These are phyloP conservation scores for Dryas iulia DNA, from an alignment of 1,140 invertebrate genomes.

Conservation along the genomic window DNA sequence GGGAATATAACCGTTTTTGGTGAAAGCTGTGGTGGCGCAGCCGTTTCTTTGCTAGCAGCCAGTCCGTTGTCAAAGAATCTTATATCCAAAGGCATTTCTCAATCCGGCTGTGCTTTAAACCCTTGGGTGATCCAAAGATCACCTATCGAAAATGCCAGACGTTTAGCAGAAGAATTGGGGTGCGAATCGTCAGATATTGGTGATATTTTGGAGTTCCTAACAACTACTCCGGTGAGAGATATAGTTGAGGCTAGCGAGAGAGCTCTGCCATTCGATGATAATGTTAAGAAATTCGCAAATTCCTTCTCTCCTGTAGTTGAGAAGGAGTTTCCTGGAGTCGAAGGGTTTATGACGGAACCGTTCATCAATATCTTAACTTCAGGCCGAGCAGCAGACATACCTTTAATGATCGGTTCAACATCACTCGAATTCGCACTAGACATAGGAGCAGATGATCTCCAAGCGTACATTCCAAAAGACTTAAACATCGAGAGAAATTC, in stretches of 20 bases:
- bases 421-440: constrained; percentile 52
- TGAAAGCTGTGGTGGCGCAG: constrained; percentile 79
- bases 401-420: constrained; percentile 63
- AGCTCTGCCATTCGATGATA: constrained; percentile 33
- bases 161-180: constrained; percentile 52
- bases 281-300: constrained; percentile 37
- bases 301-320: constrained; percentile 50
- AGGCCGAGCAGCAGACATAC: constrained; percentile 59
- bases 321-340: constrained; percentile 64
- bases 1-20: constrained; percentile 81
- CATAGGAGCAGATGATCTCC: constrained; percentile 55
- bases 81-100: constrained; percentile 83
- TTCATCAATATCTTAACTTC: constrained; percentile 59
- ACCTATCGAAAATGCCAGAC: constrained; percentile 61
- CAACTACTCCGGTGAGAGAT: constrained; percentile 57
- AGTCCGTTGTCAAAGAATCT: constrained; percentile 78
- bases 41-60: constrained; percentile 75
- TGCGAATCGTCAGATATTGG: constrained; percentile 55
- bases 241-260: constrained; percentile 51
- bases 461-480: constrained; percentile 58
- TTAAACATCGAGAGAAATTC: constrained; percentile 57
- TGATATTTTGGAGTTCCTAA: constrained; percentile 63
- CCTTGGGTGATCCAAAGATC: constrained; percentile 78
- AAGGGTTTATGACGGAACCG: constrained; percentile 55
- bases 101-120: constrained; percentile 85